A percentile compares a stretch with the other conserved stretches of the same genome.
Evolutionary conservation across 2,888 invertebrate genomes (phyloP).

Genomic region (Polyommatus iphigenia): DNA sequence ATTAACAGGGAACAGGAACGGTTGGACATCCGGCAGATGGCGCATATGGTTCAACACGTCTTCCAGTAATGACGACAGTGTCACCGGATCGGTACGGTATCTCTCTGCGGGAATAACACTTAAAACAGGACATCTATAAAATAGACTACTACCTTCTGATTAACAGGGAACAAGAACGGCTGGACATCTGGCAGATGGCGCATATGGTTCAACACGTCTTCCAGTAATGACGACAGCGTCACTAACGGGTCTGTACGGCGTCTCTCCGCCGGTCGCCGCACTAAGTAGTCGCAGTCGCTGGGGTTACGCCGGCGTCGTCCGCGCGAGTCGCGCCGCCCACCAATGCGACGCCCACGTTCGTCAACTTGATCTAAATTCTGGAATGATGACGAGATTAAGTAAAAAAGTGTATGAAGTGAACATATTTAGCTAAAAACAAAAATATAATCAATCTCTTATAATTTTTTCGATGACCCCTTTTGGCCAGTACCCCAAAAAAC

Average conservation of each 20-base stretch:
- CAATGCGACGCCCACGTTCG: slow-evolving; percentile 85
- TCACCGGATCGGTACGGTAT: slow-evolving; percentile 67
- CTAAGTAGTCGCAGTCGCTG: slow-evolving; percentile 89
- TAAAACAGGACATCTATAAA: neutral
- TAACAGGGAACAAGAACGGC: slow-evolving; percentile 96
- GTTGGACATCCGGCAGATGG: slow-evolving; percentile 93
- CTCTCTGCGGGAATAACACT: no score
- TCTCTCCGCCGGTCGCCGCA: slow-evolving; percentile 85
- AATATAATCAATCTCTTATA: no score
- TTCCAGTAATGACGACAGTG: slow-evolving; percentile 94
- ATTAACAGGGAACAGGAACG: slow-evolving; percentile 97
- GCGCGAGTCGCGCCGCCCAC: slow-evolving; percentile 78
- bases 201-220: slow-evolving; percentile 95
- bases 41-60: slow-evolving; percentile 95
- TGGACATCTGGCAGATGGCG: slow-evolving; percentile 94
- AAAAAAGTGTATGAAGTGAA: neutral
- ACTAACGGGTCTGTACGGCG: slow-evolving; percentile 97
- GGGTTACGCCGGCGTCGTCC: slow-evolving; percentile 62
- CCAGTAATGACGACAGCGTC: slow-evolving; percentile 93
- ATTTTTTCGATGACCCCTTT: no score
- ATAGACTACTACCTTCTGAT: slow-evolving; percentile 85
- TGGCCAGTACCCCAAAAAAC: no score
- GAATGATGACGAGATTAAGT: neutral
- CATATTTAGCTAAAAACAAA: no score
- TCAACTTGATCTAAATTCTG: slow-evolving; percentile 69